Evolutionary conservation across 2,113 vertebrate species (phyloP).

Genomic region (Epinephelus cyanopodus): DNA sequence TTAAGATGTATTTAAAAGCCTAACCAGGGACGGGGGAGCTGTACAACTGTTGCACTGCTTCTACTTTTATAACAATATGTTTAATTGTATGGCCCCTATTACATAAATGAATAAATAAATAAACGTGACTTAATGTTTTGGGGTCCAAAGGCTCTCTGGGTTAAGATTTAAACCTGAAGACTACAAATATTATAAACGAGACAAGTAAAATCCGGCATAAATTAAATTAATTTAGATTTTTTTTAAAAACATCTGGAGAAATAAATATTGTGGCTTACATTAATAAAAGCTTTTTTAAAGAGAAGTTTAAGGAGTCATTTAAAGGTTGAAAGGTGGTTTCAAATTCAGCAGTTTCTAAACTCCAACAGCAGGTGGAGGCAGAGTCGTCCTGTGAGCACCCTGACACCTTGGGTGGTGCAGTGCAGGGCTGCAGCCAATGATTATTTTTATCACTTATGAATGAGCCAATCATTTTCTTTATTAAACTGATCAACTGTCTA

Average conservation of each 20-base stretch:
- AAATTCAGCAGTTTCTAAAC: neutral
- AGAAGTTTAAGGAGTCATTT: neutral
- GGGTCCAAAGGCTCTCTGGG: too few relatives aligned
- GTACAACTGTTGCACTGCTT: too few relatives aligned
- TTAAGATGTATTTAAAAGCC: too few relatives aligned
- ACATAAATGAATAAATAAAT: too few relatives aligned
- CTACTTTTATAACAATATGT: too few relatives aligned
- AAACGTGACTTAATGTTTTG: too few relatives aligned
- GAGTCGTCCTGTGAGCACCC: neutral
- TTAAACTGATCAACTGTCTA: neutral
- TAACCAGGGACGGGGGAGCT: too few relatives aligned
- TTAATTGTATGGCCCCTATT: too few relatives aligned
- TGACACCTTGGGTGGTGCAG: neutral
- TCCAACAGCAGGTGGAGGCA: slow-evolving; percentile 53
- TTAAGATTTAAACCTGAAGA: too few relatives aligned
- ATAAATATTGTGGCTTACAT: too few relatives aligned
- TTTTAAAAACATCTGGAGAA: neutral
- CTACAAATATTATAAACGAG: too few relatives aligned
- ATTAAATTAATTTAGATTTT: too few relatives aligned
- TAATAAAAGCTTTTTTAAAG: neutral
- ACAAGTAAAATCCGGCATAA: neutral
- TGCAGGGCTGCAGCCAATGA: neutral
- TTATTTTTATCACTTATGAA: neutral
- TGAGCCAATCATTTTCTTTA: neutral
- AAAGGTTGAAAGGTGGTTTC: neutral